These are phyloP conservation scores for Erynnis tages DNA, from an alignment of 2,888 invertebrate species.

Conservation along the genomic window DNA sequence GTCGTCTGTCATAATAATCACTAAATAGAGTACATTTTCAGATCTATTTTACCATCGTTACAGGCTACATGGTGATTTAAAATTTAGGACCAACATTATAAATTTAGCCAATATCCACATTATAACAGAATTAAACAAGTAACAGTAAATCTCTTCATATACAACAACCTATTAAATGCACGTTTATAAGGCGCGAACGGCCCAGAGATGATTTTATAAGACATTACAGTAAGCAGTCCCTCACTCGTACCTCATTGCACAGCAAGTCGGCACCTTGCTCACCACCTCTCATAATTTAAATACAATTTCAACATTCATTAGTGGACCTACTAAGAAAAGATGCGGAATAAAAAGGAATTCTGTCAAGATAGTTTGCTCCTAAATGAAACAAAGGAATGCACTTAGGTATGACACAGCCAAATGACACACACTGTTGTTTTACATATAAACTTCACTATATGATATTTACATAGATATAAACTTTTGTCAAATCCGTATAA, in stretches of 20 bases:
- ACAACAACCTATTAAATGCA: constrained; percentile 80
- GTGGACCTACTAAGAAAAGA: constrained; percentile 47
- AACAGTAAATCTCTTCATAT: constrained; percentile 74
- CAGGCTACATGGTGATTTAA: constrained; percentile 18
- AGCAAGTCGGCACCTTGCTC: constrained; percentile 29
- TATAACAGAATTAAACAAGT: constrained; percentile 66
- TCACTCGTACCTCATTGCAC: constrained; percentile 47
- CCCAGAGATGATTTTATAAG: constrained; percentile 51
- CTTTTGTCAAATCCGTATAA: constrained; percentile 30
- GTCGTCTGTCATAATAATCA: constrained; percentile 16
- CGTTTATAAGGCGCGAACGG: constrained; percentile 57
- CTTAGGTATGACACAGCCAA: constrained; percentile 75
- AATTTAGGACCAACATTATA: constrained; percentile 38
- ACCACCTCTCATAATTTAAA: constrained; percentile 41
- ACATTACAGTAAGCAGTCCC: constrained; percentile 40
- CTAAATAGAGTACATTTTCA: constrained; percentile 37
- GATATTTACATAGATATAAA: constrained; percentile 20
- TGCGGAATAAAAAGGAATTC: constrained; percentile 59
- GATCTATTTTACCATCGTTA: constrained; percentile 41
- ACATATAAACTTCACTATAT: constrained; percentile 6
- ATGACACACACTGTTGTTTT: constrained; percentile 10
- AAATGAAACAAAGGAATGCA: constrained; percentile 58
- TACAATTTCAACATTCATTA: constrained; percentile 32
- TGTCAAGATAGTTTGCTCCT: constrained; percentile 65
- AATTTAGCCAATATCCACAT: constrained; percentile 51